Evolutionary conservation across 37 sponge, comb jelly and placozoan species (phyloP).

Genomic region (Petrosia ficiformis): DNA sequence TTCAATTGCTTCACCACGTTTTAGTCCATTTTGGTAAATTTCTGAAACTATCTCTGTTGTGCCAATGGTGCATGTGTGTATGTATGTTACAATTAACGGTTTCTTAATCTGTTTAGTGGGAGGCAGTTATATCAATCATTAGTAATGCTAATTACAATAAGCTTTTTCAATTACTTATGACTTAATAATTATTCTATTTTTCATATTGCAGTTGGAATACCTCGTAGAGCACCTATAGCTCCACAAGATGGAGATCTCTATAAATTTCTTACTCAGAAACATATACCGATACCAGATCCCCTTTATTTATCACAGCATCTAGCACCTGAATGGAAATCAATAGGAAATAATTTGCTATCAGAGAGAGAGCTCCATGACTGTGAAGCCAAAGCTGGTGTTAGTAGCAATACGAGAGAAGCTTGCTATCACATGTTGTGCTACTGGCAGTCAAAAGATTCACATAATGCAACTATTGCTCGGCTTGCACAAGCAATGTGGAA

Average conservation of each 20-base stretch:
- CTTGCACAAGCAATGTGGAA: slow-evolving; percentile 27
- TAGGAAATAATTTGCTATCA: slow-evolving; percentile 3
- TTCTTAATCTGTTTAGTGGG: no score
- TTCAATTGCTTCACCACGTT: no score
- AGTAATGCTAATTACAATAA: no score
- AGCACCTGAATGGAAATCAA: slow-evolving; percentile 28
- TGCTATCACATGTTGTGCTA: slow-evolving; percentile 30
- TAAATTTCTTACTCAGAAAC: neutral
- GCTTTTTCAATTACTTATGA: no score
- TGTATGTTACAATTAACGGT: no score
- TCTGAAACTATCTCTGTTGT: no score
- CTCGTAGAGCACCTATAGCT: no score
- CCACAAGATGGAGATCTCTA: neutral
- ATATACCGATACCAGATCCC: neutral
- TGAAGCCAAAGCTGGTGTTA: neutral
- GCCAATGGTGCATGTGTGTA: no score
- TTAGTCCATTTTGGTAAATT: no score
- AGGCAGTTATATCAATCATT: no score
- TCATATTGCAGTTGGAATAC: no score
- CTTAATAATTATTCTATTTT: no score
- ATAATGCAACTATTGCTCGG: neutral
- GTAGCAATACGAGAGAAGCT: slow-evolving; percentile 22
- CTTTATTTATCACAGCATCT: slow-evolving; percentile 1
- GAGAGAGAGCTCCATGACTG: slow-evolving; percentile 26
- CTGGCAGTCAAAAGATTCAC: neutral